phyloP scores from a whole-genome alignment of 2,797 vertebrate species.

The Microctenopoma lineatum region DNA sequence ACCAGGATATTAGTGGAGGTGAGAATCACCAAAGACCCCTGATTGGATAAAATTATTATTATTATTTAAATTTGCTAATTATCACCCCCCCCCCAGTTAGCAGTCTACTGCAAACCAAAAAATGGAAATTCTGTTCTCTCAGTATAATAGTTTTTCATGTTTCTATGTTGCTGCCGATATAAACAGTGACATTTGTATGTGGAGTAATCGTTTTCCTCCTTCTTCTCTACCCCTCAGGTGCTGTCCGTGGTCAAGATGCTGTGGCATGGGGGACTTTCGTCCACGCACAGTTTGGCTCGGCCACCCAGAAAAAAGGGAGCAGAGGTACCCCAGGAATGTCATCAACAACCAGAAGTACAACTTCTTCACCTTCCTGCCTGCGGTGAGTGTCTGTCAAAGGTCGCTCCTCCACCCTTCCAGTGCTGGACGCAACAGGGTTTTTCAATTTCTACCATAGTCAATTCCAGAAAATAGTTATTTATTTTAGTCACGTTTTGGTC shows the following conservation, averaged over 20 bases:
- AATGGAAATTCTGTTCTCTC: no score
- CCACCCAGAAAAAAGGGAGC: constrained; percentile 96
- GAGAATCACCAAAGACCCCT: no score
- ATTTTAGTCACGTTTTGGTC: no score
- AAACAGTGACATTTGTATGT: background rate
- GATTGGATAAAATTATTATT: no score
- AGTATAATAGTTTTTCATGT: no score
- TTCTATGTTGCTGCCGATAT: background rate
- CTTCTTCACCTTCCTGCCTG: constrained; percentile 97
- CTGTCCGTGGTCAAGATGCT: constrained; percentile 94
- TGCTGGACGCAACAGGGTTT: background rate
- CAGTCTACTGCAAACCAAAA: no score
- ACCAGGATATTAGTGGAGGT: no score
- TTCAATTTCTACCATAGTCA: no score
- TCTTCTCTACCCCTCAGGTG: constrained; percentile 82
- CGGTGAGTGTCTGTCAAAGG: constrained; percentile 83
- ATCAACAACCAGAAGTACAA: constrained; percentile 99
- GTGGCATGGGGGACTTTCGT: constrained; percentile 92
- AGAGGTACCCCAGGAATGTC: constrained; percentile 96
- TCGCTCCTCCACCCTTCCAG: constrained; percentile 23
- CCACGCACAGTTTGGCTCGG: constrained; percentile 97
- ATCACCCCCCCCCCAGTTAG: no score
- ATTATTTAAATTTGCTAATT: no score
- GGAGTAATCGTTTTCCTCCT: background rate
- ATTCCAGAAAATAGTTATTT: no score